These are phyloP conservation scores for Coluber constrictor DNA, from an alignment of 2,797 vertebrate genomes.

Conservation along the genomic window DNA sequence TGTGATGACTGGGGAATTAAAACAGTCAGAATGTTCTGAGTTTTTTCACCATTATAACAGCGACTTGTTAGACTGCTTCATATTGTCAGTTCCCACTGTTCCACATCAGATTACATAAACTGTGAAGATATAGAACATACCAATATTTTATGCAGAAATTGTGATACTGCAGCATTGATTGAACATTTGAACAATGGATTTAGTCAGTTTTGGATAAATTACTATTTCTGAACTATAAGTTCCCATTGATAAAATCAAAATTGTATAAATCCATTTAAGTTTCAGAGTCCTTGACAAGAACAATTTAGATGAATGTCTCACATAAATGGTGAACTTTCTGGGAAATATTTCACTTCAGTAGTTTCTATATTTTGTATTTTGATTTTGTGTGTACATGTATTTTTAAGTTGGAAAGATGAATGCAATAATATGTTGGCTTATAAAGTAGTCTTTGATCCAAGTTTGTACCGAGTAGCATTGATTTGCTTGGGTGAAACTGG, in stretches of 20 bases:
- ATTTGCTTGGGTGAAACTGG: not conserved
- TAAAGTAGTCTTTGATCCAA: not conserved
- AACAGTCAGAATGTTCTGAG: conserved; percentile 21
- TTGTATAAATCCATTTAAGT: not conserved
- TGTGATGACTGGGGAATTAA: conserved; percentile 4
- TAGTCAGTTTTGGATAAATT: not conserved
- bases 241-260: not conserved
- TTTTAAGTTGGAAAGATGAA: not conserved
- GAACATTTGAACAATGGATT: not conserved
- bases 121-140: not conserved
- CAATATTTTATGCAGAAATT: not conserved
- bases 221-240: not conserved
- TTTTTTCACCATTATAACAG: conserved; percentile 12
- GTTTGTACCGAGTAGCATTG: not conserved
- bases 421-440: not conserved
- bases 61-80: not conserved
- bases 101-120: not conserved
- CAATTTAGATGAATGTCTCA: not conserved
- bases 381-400: not conserved
- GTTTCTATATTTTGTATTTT: not conserved
- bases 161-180: not conserved
- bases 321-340: not conserved
- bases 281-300: not conserved
- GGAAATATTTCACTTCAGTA: not conserved
- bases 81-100: not conserved